Conservation (phyloP, 2,888 invertebrate genomes). For the Ennomos quercinarius region DNA sequence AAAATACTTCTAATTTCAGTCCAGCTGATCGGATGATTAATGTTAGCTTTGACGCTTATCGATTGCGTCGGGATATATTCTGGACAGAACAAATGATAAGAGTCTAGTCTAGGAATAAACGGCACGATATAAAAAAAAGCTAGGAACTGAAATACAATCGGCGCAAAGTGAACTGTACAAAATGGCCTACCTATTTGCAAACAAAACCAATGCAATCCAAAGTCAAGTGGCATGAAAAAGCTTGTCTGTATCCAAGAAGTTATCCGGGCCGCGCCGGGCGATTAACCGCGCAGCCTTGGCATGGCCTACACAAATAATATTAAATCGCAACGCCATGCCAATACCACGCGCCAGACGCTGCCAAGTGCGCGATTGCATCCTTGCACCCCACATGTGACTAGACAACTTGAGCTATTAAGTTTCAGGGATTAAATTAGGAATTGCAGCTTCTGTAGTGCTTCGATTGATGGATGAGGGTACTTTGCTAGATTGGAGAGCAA, state of each 20-base stretch:
- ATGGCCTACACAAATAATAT: slow-evolving; percentile 81
- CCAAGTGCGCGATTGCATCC: slow-evolving; percentile 69
- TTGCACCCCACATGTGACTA: slow-evolving; percentile 39
- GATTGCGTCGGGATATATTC: slow-evolving; percentile 1
- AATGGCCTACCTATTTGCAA: slow-evolving; percentile 7
- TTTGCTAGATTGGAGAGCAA: slow-evolving; percentile 4
- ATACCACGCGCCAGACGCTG: slow-evolving; percentile 64
- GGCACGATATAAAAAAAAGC: too few species aligned
- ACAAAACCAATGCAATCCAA: slow-evolving; percentile 28
- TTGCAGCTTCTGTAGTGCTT: slow-evolving; percentile 20
- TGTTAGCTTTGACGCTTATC: not conserved
- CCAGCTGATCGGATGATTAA: too few species aligned
- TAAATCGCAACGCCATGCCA: slow-evolving; percentile 80
- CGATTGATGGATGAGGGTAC: slow-evolving; percentile 17
- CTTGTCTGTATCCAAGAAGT: slow-evolving; percentile 58
- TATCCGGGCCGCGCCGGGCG: slow-evolving; percentile 60
- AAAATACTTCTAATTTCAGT: too few species aligned
- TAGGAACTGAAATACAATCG: slow-evolving; percentile 4
- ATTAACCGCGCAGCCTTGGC: slow-evolving; percentile 71
- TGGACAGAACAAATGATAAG: too few species aligned
- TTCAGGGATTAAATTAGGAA: slow-evolving; percentile 33
- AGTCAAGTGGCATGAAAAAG: slow-evolving; percentile 60
- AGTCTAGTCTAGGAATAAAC: too few species aligned
- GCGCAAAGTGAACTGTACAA: not conserved
- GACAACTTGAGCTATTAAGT: slow-evolving; percentile 35